These are phyloP conservation scores for Hippocampus barbouri DNA, from an alignment of 2,113 vertebrate genomes.

Conservation along the genomic window DNA sequence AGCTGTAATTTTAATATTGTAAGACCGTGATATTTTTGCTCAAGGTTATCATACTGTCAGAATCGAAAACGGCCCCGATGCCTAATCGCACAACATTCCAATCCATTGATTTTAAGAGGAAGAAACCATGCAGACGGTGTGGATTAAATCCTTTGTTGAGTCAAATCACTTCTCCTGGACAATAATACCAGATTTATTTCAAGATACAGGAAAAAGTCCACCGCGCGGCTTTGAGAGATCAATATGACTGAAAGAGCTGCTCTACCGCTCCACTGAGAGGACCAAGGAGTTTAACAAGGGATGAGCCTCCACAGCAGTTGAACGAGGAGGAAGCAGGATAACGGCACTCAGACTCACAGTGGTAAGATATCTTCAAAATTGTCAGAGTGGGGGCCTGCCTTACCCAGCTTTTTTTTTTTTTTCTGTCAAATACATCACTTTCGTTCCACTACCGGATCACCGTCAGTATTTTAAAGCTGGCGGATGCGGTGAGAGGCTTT, in stretches of 20 bases:
- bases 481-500: slow-evolving; percentile 34
- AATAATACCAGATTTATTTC: neutral
- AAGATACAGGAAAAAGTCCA: slow-evolving; percentile 4
- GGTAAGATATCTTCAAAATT: slow-evolving; percentile 4
- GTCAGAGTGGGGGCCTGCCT: slow-evolving; percentile 4
- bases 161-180: neutral
- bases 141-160: neutral
- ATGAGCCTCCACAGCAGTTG: slow-evolving; percentile 24
- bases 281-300: slow-evolving; percentile 8
- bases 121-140: neutral
- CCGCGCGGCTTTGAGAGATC: slow-evolving; percentile 12
- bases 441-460: slow-evolving; percentile 19
- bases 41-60: too few relatives aligned
- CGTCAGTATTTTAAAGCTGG: slow-evolving; percentile 17
- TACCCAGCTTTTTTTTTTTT: slow-evolving; percentile 9
- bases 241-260: slow-evolving; percentile 5
- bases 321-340: slow-evolving; percentile 14
- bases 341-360: slow-evolving; percentile 13
- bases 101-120: too few relatives aligned
- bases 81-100: neutral
- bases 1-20: too few relatives aligned
- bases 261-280: slow-evolving; percentile 1
- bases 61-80: too few relatives aligned
- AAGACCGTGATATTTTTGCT: too few relatives aligned
- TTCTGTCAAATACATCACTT: slow-evolving; percentile 34